Evolutionary conservation across 2,888 invertebrate species (phyloP).

Genomic region (Eupithecia abbreviata): DNA sequence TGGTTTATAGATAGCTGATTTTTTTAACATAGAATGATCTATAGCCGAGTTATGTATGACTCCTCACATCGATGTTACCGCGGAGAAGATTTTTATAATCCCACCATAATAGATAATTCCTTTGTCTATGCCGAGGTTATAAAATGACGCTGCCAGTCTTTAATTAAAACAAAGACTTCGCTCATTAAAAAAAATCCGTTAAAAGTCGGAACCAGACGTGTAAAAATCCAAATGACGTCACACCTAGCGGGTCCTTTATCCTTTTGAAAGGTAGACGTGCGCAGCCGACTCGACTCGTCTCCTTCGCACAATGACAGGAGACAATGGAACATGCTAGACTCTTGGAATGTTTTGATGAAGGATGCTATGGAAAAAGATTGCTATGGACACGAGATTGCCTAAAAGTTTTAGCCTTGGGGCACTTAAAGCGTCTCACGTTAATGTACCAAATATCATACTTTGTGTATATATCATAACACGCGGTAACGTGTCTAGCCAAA

Average conservation of each 20-base stretch:
- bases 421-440: too few species aligned
- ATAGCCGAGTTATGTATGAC: too few species aligned
- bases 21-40: too few species aligned
- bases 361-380: not conserved
- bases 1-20: too few species aligned
- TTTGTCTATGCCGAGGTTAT: not conserved
- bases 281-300: constrained; percentile 30
- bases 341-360: constrained; percentile 23
- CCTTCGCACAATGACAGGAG: constrained; percentile 25
- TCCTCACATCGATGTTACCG: too few species aligned
- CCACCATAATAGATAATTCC: not conserved
- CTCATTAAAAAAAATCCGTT: not conserved
- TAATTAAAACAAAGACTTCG: not conserved
- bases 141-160: not conserved
- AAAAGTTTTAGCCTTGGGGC: not conserved
- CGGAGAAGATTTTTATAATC: not conserved
- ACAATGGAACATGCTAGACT: constrained; percentile 25
- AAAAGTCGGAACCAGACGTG: constrained; percentile 14
- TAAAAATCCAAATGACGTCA: constrained; percentile 26
- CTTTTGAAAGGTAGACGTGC: constrained; percentile 24
- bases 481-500: too few species aligned
- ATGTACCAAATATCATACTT: too few species aligned
- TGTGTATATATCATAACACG: too few species aligned
- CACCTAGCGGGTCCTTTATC: constrained; percentile 17
- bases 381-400: not conserved